phyloP scores from a whole-genome alignment of 2,888 invertebrate genomes.

The Cheilosia pagana region DNA sequence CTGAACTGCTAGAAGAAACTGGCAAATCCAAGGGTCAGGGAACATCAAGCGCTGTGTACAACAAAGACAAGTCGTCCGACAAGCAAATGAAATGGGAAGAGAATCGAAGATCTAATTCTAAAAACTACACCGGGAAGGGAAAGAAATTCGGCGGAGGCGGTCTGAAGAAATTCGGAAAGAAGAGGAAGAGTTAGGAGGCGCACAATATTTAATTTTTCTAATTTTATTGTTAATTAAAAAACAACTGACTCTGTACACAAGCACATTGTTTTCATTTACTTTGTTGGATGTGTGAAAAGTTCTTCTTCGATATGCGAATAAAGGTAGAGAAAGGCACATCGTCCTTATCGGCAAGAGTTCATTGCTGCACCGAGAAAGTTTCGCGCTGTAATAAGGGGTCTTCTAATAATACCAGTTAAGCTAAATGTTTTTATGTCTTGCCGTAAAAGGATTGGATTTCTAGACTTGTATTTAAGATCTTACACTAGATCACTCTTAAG shows the following conservation, averaged over 20 bases:
- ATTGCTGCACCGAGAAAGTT: too few species aligned
- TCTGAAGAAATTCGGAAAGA: conserved; percentile 61
- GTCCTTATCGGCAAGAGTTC: too few species aligned
- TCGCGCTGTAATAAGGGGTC: too few species aligned
- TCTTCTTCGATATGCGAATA: too few species aligned
- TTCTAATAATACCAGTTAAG: too few species aligned
- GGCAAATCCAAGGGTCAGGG: conserved; percentile 87
- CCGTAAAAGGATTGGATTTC: too few species aligned
- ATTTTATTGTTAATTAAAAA: conserved; percentile 1
- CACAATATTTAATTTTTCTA: neutral
- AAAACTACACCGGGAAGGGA: conserved; percentile 79
- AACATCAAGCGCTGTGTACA: conserved; percentile 88
- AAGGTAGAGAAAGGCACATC: too few species aligned
- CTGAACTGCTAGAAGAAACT: conserved; percentile 93
- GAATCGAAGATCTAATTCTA: conserved; percentile 84
- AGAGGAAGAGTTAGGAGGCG: conserved; percentile 53
- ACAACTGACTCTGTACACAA: neutral
- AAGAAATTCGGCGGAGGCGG: conserved; percentile 41
- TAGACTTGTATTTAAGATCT: too few species aligned
- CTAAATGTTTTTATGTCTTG: too few species aligned
- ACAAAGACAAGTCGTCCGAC: conserved; percentile 90
- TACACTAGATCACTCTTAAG: too few species aligned
- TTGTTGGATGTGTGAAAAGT: too few species aligned
- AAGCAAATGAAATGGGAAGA: conserved; percentile 94
- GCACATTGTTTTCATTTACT: neutral